Evolutionary conservation across 2,797 vertebrate genomes (phyloP).

Genomic region (Crocodylus rhombifer): DNA sequence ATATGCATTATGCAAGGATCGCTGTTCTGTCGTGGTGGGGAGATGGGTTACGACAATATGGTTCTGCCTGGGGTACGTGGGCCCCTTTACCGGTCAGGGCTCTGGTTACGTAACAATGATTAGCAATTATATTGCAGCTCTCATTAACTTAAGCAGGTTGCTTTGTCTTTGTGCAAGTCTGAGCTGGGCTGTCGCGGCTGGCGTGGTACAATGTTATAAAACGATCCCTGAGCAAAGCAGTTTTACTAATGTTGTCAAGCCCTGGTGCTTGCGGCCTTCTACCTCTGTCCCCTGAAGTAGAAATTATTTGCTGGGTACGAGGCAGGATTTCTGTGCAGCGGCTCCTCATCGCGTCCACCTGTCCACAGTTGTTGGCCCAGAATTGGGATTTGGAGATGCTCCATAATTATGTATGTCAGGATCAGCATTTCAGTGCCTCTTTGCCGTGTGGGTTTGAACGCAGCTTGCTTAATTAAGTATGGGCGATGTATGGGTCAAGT

Average conservation of each 20-base stretch:
- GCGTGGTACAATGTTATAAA: constrained; percentile 22
- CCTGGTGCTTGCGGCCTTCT: background rate
- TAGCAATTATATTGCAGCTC: background rate
- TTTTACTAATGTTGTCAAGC: background rate
- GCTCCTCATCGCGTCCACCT: constrained; percentile 12
- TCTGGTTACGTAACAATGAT: background rate
- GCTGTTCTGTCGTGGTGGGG: background rate
- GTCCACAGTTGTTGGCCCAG: background rate
- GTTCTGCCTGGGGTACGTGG: background rate
- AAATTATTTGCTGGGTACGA: constrained; percentile 28
- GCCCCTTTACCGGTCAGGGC: background rate
- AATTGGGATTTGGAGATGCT: constrained; percentile 44
- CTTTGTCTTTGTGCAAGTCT: background rate
- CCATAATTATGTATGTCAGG: background rate
- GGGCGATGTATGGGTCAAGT: background rate
- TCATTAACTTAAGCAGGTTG: background rate
- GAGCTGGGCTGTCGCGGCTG: constrained; percentile 5
- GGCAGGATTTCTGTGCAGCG: background rate
- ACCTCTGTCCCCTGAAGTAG: background rate
- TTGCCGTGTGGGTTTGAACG: background rate
- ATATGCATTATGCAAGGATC: background rate
- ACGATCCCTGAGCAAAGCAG: constrained; percentile 48
- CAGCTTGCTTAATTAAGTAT: background rate
- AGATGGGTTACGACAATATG: background rate
- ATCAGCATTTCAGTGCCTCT: constrained; percentile 45